Percentiles rank a stretch among this genome's conserved stretches.
These are phyloP conservation scores for Ptychochromis oligacanthus DNA, from an alignment of 2,113 vertebrate species.

Conservation along the genomic window DNA sequence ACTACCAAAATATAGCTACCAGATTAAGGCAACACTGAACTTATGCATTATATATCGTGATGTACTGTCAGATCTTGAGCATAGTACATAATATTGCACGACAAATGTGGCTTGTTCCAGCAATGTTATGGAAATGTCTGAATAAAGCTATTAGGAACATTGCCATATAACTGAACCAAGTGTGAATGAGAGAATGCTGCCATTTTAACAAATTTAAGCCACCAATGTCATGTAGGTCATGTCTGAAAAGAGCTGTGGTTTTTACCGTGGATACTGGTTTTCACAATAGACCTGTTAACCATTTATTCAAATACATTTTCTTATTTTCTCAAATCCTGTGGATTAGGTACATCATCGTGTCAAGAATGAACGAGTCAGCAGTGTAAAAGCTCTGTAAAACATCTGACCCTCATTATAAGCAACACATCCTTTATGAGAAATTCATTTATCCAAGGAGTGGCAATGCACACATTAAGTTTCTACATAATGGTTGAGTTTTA, in stretches of 20 bases:
- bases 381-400: not conserved
- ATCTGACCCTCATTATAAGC: conserved; percentile 5
- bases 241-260: not conserved
- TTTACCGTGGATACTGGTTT: not conserved
- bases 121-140: not conserved
- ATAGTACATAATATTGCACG: not conserved
- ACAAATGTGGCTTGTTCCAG: not conserved
- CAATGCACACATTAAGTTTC: not conserved
- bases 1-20: too few relatives aligned
- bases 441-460: not conserved
- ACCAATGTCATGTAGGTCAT: not conserved
- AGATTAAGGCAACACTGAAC: not conserved
- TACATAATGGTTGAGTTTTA: not conserved
- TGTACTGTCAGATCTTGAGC: too few relatives aligned
- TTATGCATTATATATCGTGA: not conserved
- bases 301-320: not conserved
- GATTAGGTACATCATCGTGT: not conserved
- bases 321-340: not conserved
- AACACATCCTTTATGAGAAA: not conserved
- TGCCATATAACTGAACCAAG: not conserved
- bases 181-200: too few relatives aligned
- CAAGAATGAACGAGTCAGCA: not conserved
- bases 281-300: not conserved
- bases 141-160: not conserved
- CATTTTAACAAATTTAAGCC: not conserved